phyloP scores from a whole-genome alignment of 2,888 invertebrate species.

The Tetragonisca angustula region DNA sequence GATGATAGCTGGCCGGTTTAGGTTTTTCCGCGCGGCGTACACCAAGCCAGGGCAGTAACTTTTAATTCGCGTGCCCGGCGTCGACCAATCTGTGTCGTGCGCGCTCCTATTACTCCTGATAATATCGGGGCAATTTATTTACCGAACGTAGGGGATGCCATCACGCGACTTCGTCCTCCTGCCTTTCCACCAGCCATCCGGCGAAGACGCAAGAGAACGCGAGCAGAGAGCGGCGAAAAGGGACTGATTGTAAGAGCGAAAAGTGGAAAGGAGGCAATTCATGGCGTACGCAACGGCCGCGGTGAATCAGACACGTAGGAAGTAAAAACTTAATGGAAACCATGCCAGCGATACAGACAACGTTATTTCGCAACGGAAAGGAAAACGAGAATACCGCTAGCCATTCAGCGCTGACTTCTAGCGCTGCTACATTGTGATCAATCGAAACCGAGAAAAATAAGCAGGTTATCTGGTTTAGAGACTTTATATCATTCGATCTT shows the following conservation, averaged over 20 bases:
- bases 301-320: conserved; percentile 19
- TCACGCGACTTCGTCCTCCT: conserved; percentile 79
- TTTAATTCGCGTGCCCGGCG: conserved; percentile 83
- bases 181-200: conserved; percentile 41
- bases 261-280: neutral
- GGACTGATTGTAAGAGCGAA: neutral
- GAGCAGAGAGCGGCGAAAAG: neutral
- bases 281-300: conserved; percentile 10
- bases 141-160: conserved; percentile 81
- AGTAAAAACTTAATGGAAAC: conserved; percentile 49
- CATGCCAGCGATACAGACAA: neutral
- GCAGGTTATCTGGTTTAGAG: conserved; percentile 19
- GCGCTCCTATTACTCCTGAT: conserved; percentile 83
- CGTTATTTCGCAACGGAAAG: conserved; percentile 6
- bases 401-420: neutral
- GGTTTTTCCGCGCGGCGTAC: conserved; percentile 37
- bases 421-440: neutral
- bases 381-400: neutral
- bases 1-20: neutral
- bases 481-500: conserved; percentile 26
- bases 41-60: conserved; percentile 74
- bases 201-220: conserved; percentile 36
- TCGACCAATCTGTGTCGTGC: conserved; percentile 83
- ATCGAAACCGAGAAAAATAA: conserved; percentile 20
- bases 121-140: conserved; percentile 84